Evolutionary conservation across 1,140 invertebrate species (phyloP), one percentile per base, ranked within the genome.

Genomic region (Oedothorax gibbosus): DNA sequence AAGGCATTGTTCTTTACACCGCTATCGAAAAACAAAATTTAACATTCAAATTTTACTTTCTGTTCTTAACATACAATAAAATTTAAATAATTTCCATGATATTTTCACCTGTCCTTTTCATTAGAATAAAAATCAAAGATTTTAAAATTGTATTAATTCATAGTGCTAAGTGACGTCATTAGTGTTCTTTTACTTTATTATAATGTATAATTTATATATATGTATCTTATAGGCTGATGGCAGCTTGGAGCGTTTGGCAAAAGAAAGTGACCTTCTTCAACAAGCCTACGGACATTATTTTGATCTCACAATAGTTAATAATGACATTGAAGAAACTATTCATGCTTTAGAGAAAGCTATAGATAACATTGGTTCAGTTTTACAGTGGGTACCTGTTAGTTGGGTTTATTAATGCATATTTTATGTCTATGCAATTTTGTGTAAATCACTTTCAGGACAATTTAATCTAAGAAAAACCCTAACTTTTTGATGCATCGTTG

Each of bases 251-350:
- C 93, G 96, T 81, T 91, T 99, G 84, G 95, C 96, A n/a, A 97
- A 96, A 88, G 98, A 99, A 90, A 99, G 97, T 51, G 97, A 99
- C 87, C 94, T 98, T 90, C 91, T 99, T 77, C 95, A 96, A 73
- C 96, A 97, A 89, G 96, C 97, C 51, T 99, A 99, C 91, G 97
- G 98, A 49, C 98, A 99, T 90, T 97, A 97, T 91, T 99, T 99
- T 92, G 98, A 99, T 90, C 92, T 99, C 90, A 97, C 96, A 66
- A 98, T 99, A 88, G 95, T 99, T 21, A 99, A 99, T 92, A 99
- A 99, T 92, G 98, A 99, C 91, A 99, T 99, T 86, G 98, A 99
- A 89, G 98, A 99, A 90, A 99, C 98, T 54, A 98, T 99, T 88
- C 93, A 93, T 53, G 94, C 95, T 82, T 91, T 99, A 87, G 97